Evolutionary conservation across 2,888 invertebrate species (phyloP).

Genomic region (Sinodicranocentrus sp.): DNA sequence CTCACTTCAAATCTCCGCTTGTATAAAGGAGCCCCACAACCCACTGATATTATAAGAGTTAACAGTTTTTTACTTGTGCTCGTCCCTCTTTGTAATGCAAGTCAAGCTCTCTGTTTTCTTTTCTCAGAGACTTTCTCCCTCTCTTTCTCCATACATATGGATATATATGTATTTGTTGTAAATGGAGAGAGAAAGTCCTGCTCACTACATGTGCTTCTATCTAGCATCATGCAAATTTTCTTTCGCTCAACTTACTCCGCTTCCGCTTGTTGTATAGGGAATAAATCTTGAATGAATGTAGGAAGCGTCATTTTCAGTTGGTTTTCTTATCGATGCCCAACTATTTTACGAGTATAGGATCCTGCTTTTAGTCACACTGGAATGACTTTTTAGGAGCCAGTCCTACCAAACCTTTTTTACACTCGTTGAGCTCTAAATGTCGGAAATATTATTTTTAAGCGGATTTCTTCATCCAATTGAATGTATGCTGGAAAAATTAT

Average conservation of each 20-base stretch:
- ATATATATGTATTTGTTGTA: neutral
- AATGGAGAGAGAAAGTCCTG: neutral
- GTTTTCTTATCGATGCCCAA: neutral
- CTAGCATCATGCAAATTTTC: conserved; percentile 4
- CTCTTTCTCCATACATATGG: too few species aligned
- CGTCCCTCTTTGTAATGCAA: neutral
- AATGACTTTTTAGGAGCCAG: conserved; percentile 13
- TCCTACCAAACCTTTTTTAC: neutral
- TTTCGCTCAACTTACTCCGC: conserved; percentile 18
- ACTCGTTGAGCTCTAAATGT: neutral
- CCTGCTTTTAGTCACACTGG: too few species aligned
- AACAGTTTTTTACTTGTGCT: conserved; percentile 7
- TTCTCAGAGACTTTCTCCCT: too few species aligned
- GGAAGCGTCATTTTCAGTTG: neutral
- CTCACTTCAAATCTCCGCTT: too few species aligned
- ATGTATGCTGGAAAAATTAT: neutral
- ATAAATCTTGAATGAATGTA: conserved; percentile 26
- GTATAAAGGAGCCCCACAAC: too few species aligned
- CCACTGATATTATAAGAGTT: too few species aligned
- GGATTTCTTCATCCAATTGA: neutral
- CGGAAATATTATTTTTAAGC: conserved; percentile 18
- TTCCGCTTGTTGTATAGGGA: conserved; percentile 7
- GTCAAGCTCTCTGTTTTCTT: conserved; percentile 5
- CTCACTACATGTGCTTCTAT: neutral
- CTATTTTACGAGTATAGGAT: too few species aligned